Evolutionary conservation across 2,113 vertebrate genomes (phyloP), one percentile per base, ranked within the genome.

Genomic region (Ictalurus punctatus): DNA sequence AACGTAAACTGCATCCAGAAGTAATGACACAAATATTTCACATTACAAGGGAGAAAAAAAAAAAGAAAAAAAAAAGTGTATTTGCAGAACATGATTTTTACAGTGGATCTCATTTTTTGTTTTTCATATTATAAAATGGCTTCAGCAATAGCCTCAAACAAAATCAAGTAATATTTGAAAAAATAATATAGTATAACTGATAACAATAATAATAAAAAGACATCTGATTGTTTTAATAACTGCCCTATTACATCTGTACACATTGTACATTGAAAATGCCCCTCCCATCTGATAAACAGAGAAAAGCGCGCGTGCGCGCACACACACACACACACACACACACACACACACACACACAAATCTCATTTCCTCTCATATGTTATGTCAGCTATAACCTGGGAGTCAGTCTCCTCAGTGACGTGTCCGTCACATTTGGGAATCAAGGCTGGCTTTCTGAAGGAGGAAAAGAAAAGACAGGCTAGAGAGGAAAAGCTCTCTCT

Each of bases 381-480:
- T n/a, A 65, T 78, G 76, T 81, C 73, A 86, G 44, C 25, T 48
- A 65, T 48, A 79, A 67, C 44, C 65, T 83, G 5, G 34, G 17
- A 40, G 63, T 80, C 40, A 82, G 88, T 81, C 61, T 86, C 52
- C 10, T 52, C 80, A 80, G 56, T 52, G 54, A 69, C 63, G 25
- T 78, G 83, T 88, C 63, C 83, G 76, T 90, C 86, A 89, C 40
- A 8, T 37, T 61, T 63, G 48, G 61, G 78, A 83, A 87, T 89
- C 85, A 84, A 80, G 17, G 23, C 61, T 10, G 65, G 34, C 48
- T 85, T 76, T 87, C 86, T 58, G 56, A 56, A 85, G 84, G 54
- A 90, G 89, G 89, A 92, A 91, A 93, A 89, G 84, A 92, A 93
- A 78, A 85, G 63, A 81, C 56, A 67, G 14, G 0, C 54, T 27